Evolutionary conservation across 2,797 vertebrate genomes (phyloP).

Genomic region (Echeneis naucrates): DNA sequence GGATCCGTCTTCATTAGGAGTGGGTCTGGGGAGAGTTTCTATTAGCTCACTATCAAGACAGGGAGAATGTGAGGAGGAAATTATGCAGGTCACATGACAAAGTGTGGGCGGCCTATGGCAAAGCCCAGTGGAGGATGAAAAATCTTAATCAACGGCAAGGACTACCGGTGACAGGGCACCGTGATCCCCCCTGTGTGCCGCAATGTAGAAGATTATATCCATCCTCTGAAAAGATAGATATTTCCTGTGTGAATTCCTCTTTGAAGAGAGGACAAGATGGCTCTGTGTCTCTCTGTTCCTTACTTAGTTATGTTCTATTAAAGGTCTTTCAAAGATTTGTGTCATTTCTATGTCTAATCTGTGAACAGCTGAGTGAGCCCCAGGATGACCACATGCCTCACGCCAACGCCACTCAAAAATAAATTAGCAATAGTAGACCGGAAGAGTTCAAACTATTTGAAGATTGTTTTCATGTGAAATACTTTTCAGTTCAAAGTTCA

Average conservation of each 20-base stretch:
- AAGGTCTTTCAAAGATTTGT: constrained; percentile 51
- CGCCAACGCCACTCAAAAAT: constrained; percentile 13
- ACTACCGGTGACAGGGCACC: constrained; percentile 66
- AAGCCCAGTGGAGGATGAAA: constrained; percentile 73
- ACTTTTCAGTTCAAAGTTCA: constrained; percentile 46
- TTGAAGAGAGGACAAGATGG: constrained; percentile 30
- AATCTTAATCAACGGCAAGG: constrained; percentile 78
- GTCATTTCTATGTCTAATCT: constrained; percentile 54
- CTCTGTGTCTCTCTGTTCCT: constrained; percentile 5
- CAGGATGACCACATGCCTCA: constrained; percentile 24
- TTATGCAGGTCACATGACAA: constrained; percentile 78
- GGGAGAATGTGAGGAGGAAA: constrained; percentile 73
- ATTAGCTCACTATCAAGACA: constrained; percentile 83
- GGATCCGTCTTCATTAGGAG: constrained; percentile 83
- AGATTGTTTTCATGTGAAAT: constrained; percentile 42
- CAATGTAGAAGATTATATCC: constrained; percentile 64
- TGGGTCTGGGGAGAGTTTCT: constrained; percentile 76
- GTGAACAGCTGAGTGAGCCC: constrained; percentile 37
- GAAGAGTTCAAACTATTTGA: constrained; percentile 24
- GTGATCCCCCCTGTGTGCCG: constrained; percentile 65
- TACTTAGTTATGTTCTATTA: constrained; percentile 36
- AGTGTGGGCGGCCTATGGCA: constrained; percentile 57
- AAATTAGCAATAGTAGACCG: constrained; percentile 35
- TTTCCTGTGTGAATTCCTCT: constrained; percentile 49
- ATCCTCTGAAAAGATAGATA: constrained; percentile 65